Base-by-base conservation (phyloP, 1,140 invertebrate species). In the Eciton burchellii region DNA sequence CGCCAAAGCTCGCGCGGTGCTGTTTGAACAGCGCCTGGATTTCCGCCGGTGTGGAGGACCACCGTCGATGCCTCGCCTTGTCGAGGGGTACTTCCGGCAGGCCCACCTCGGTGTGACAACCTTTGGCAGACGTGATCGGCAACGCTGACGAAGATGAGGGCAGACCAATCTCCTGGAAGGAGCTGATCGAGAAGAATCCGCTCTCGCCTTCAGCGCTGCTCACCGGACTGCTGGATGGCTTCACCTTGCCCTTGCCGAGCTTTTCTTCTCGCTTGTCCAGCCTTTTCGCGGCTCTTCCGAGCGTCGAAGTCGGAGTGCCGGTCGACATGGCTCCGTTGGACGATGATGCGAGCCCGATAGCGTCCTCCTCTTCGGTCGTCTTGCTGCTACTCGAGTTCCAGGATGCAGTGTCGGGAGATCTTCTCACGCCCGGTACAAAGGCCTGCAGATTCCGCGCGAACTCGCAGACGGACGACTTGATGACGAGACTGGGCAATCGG, bases 111-210 rank as follows among this genome's bases (percentile, higher is more conserved):
- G 91, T 91, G 68, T 93, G 93, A 56, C 90, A 93, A 11, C 94
- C 93, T 71, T 91, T 93, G 11, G 91, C 74, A 0, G 90, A 86
- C 0, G 84, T 86, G 4, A 88, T 92, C 11, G 84, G 21, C 12
- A 66, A 47, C 4, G 92, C 79, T 8, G 94, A 4, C 45, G 72
- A 76, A 8, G 94, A 35, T 35, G 35, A 90, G 0, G 96, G 96
- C 79, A 97, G 92, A 1, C 96, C 96, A 24, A 97, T 95, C 87
- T 97, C 96, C 91, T 97, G 97, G 87, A 97, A 97, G 3, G 96
- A 97, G 90, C 95, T 97, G 94, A 97, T 96, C 2, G 96, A 97
- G 14, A 96, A 97, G 91, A 97, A 97, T 14, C 97, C 97, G 88
- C 97, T 97, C 89, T 97, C 97, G 84, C 97, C 96, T 89, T 97